Conservation (phyloP, 2,797 vertebrate species). For the Pangasius sanitwongsei region DNA sequence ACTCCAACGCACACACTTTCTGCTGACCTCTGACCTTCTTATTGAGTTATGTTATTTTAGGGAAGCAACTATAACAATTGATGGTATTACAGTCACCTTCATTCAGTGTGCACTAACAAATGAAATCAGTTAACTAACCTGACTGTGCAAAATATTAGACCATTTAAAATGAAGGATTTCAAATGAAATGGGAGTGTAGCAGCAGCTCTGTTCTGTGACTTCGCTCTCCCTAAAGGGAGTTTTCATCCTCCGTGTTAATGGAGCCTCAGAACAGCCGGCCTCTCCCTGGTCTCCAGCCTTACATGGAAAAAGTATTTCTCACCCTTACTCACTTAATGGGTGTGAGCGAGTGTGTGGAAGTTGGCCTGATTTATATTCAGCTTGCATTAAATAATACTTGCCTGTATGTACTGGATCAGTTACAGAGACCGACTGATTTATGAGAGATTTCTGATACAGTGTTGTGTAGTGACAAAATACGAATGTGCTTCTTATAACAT, state of each 20-base stretch:
- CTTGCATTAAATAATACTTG: too few species aligned
- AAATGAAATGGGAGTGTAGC: background rate
- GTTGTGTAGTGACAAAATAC: background rate
- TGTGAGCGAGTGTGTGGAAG: background rate
- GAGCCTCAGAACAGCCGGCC: constrained; percentile 10
- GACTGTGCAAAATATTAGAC: background rate
- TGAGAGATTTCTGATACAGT: background rate
- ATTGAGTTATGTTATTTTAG: background rate
- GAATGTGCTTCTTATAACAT: background rate
- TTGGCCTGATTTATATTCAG: background rate
- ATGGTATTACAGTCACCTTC: background rate
- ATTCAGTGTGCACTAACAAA: background rate
- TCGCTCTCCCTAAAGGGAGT: constrained; percentile 36
- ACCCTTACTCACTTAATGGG: background rate
- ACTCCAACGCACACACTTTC: background rate
- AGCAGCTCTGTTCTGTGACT: background rate
- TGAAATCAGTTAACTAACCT: background rate
- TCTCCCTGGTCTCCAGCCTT: constrained; percentile 37
- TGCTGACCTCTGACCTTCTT: background rate
- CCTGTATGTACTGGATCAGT: background rate
- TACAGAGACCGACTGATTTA: background rate
- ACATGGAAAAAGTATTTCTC: constrained; percentile 43
- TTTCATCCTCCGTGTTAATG: constrained; percentile 9
- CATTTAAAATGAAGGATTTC: constrained; percentile 15
- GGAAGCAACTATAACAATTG: background rate